phyloP scores from a whole-genome alignment of 2,113 vertebrate species.

The Parus major region DNA sequence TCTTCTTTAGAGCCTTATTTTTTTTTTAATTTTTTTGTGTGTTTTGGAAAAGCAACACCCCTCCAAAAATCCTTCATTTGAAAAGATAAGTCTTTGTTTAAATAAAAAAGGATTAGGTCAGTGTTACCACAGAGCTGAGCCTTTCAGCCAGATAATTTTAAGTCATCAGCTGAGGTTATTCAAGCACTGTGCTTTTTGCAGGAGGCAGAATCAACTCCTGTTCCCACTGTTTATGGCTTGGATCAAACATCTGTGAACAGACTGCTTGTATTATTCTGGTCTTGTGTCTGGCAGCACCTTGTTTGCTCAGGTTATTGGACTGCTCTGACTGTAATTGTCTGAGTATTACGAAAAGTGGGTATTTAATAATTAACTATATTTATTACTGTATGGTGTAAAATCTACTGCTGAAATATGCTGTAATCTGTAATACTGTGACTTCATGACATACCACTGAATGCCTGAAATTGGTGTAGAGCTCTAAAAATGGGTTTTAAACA shows the following conservation, averaged over 20 bases:
- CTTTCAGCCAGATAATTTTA: neutral
- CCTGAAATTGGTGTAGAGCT: neutral
- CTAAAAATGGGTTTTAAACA: neutral
- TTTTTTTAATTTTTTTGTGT: neutral
- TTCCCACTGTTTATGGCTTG: neutral
- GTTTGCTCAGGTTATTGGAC: neutral
- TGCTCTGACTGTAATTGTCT: neutral
- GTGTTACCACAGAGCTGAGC: neutral
- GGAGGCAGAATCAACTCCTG: neutral
- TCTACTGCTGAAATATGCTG: neutral
- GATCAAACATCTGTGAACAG: neutral
- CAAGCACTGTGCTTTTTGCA: neutral
- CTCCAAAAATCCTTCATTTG: neutral
- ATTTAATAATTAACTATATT: neutral
- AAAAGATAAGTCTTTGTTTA: neutral
- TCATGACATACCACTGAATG: neutral
- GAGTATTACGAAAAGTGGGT: neutral
- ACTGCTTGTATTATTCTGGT: neutral
- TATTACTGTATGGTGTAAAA: neutral
- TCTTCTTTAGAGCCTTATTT: neutral
- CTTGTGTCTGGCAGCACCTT: neutral
- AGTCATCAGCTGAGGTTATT: neutral
- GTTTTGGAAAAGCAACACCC: neutral
- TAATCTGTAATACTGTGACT: neutral
- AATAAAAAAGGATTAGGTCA: neutral